These are phyloP conservation scores for Taxidea taxus DNA, from an alignment of 2,113 vertebrate genomes.

Conservation along the genomic window DNA sequence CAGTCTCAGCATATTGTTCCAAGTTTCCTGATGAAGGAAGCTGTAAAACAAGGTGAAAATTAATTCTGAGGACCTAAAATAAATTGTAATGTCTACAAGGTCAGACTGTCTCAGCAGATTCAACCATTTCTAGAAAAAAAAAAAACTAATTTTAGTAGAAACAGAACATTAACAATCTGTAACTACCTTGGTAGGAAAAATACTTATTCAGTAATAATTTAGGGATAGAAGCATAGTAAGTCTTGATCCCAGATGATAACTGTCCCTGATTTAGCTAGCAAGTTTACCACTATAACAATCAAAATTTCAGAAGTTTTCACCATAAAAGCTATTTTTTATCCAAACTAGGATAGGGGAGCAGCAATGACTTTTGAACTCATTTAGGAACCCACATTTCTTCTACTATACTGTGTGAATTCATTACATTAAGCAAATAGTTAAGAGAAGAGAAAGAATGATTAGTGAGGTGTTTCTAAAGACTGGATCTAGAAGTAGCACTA, in stretches of 20 bases:
- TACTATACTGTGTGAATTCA: background rate
- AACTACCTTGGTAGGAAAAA: background rate
- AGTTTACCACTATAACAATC: background rate
- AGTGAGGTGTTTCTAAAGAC: background rate
- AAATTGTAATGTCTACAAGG: background rate
- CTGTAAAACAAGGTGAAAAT: slow-evolving; percentile 16
- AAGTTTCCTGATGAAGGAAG: background rate
- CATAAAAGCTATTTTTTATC: background rate
- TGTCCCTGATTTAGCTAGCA: background rate
- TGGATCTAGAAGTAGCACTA: background rate
- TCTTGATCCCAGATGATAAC: background rate
- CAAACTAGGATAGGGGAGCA: background rate
- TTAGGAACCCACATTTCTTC: background rate
- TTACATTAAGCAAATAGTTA: background rate
- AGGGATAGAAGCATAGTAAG: background rate
- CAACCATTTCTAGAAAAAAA: background rate
- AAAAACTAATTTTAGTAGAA: background rate
- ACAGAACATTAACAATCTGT: background rate
- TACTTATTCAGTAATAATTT: background rate
- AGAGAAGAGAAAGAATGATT: background rate
- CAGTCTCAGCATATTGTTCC: background rate
- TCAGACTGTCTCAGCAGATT: background rate
- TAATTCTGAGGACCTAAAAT: background rate
- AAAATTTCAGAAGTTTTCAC: background rate
- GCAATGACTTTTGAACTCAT: background rate